Evolutionary conservation across 2,113 vertebrate species (phyloP).

Genomic region (Phyllostomus discolor): DNA sequence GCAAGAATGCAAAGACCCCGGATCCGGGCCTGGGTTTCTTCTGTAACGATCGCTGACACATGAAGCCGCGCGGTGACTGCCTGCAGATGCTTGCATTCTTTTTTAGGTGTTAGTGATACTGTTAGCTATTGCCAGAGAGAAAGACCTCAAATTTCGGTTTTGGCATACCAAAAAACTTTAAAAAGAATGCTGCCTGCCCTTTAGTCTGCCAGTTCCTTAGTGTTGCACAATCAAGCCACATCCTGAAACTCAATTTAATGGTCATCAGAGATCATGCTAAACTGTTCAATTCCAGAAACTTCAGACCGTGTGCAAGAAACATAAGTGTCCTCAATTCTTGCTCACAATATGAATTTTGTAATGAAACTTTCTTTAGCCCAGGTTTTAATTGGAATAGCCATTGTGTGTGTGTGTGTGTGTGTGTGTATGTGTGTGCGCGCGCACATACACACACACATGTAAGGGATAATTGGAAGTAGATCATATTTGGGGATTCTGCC

Average conservation of each 20-base stretch:
- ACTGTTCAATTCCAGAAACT: neutral
- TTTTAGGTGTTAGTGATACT: constrained; percentile 65
- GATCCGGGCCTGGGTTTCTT: constrained; percentile 56
- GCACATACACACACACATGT: neutral
- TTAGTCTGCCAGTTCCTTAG: neutral
- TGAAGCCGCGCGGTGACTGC: constrained; percentile 45
- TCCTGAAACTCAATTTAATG: constrained; percentile 1
- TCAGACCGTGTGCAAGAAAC: neutral
- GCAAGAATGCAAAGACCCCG: constrained; percentile 28
- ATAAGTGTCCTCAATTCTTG: neutral
- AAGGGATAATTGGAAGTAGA: neutral
- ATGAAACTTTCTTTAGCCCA: neutral
- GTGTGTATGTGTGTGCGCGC: neutral
- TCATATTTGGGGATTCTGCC: neutral
- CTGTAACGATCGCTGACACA: constrained; percentile 48
- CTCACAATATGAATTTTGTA: neutral
- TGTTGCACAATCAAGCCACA: constrained; percentile 29
- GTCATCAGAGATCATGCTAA: neutral
- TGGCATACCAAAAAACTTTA: neutral
- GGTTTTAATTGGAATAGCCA: neutral
- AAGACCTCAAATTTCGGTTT: constrained; percentile 45
- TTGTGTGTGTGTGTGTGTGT: neutral
- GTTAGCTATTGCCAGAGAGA: constrained; percentile 41
- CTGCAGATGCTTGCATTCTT: constrained; percentile 70
- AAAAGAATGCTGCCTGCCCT: neutral